Percentiles rank a stretch among this genome's conserved stretches.
Evolutionary conservation across 2,888 invertebrate genomes (phyloP).

Genomic region (Hartigia nigra): DNA sequence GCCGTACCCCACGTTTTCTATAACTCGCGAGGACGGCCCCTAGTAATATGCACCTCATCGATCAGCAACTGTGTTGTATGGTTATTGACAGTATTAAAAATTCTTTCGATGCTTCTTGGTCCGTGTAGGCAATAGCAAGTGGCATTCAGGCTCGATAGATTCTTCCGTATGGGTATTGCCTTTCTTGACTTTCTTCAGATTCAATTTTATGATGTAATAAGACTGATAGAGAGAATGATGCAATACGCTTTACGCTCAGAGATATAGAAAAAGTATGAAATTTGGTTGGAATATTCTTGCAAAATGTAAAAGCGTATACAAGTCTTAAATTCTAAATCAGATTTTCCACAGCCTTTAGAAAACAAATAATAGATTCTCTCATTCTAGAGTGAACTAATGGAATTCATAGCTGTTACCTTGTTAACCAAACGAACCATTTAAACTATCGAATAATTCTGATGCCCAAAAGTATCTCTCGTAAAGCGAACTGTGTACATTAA

Average conservation of each 20-base stretch:
- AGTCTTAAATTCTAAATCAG: not conserved
- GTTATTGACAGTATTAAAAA: not conserved
- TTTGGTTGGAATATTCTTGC: not conserved
- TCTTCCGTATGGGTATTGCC: not conserved
- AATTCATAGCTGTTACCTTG: not conserved
- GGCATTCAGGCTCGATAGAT: conserved; percentile 3
- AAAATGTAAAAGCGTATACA: not conserved
- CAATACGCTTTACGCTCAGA: not conserved
- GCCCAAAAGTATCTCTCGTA: not conserved
- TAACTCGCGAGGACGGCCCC: conserved; percentile 64
- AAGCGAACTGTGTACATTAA: conserved; percentile 24
- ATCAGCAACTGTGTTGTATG: conserved; percentile 27
- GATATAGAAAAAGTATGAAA: not conserved
- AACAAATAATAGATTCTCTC: not conserved
- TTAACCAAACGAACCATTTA: not conserved
- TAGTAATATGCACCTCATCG: conserved; percentile 56
- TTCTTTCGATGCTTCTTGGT: not conserved
- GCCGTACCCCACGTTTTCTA: conserved; percentile 63
- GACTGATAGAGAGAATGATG: not conserved
- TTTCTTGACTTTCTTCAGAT: conserved; percentile 10
- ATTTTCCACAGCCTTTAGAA: not conserved
- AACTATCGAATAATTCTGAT: not conserved
- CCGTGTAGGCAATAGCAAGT: not conserved
- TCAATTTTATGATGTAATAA: conserved; percentile 11
- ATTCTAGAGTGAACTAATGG: not conserved